Evolutionary conservation across 37 sponge, comb jelly and placozoan genomes (phyloP), one percentile per base, ranked within the genome.

Genomic region (Mnemiopsis leidyi): DNA sequence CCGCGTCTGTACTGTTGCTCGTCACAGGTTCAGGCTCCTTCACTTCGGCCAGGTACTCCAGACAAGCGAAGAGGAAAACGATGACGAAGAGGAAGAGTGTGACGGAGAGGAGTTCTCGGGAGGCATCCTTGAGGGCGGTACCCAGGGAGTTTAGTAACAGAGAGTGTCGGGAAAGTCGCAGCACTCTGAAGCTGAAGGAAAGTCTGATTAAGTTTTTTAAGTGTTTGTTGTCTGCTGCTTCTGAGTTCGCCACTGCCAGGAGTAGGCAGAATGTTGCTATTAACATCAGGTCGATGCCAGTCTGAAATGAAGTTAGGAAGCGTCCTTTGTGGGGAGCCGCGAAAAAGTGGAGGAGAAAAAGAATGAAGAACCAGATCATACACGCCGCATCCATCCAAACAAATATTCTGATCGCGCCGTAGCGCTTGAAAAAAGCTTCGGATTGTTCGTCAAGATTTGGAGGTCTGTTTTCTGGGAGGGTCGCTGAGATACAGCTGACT

Each of bases 91-190:
- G 48, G n/a, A 85, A 85, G 2, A 85, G 90, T 39, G 28, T 39
- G 3, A 85, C 90, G 24, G 21, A 36, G 90, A 39, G 33, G 0
- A 85, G 90, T 40, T 85, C 90, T 5, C 90, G 90, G 23, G 90
- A 38, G 23, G 90, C 90, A 1, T 85, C 90, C 90, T 85, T 85
- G 24, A 85, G 48, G 61, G 90, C 90, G 39, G 36, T 40, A 1
- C 90, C 90, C 23, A 85, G 48, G 90, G 90, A 85, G 90, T 85
- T 85, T 0, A 85, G 48, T 0, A 85, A 61, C 29, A 85, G 40
- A 2, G 90, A 85, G 61, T 85, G 90, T 39, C 90, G 2, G 9
- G 90, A 85, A 3, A 85, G 90, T 40, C 90, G 39, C 38, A 85
- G 48, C 0, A 85, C 39, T 85, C 90, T 38, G 61, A 85, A 40